phyloP scores from a whole-genome alignment of 2,113 vertebrate genomes.

The Etia nguti region DNA sequence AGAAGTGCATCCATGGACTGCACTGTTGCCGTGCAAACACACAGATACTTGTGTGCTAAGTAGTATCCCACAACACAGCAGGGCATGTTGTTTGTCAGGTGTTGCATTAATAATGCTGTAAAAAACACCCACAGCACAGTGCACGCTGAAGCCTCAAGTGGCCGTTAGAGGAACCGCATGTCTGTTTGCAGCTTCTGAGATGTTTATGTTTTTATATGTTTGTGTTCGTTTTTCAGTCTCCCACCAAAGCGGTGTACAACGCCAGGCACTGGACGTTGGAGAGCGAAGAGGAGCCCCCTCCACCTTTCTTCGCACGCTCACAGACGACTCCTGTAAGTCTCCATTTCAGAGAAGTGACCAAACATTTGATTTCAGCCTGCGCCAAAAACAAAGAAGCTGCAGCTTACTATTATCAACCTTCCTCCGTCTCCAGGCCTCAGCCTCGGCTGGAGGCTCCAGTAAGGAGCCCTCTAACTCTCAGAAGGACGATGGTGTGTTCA shows the following conservation, averaged over 20 bases:
- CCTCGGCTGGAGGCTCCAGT: constrained; percentile 66
- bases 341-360: not conserved
- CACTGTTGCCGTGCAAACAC: not conserved
- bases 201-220: not conserved
- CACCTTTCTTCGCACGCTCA: constrained; percentile 73
- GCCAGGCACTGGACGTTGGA: constrained; percentile 91
- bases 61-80: not conserved
- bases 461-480: constrained; percentile 77
- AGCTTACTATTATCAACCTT: not conserved
- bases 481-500: constrained; percentile 94
- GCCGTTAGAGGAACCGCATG: not conserved
- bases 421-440: constrained; percentile 70
- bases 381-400: not conserved
- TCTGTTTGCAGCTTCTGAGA: not conserved
- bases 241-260: constrained; percentile 98
- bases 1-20: not conserved
- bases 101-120: not conserved
- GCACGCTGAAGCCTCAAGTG: not conserved
- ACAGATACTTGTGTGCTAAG: not conserved
- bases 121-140: not conserved
- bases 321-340: constrained; percentile 72
- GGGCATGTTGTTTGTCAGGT: not conserved
- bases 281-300: constrained; percentile 83
- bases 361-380: not conserved
- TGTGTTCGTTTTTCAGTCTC: constrained; percentile 75